These are phyloP conservation scores for Platysteira castanea DNA, from an alignment of 2,113 vertebrate species.

Conservation along the genomic window DNA sequence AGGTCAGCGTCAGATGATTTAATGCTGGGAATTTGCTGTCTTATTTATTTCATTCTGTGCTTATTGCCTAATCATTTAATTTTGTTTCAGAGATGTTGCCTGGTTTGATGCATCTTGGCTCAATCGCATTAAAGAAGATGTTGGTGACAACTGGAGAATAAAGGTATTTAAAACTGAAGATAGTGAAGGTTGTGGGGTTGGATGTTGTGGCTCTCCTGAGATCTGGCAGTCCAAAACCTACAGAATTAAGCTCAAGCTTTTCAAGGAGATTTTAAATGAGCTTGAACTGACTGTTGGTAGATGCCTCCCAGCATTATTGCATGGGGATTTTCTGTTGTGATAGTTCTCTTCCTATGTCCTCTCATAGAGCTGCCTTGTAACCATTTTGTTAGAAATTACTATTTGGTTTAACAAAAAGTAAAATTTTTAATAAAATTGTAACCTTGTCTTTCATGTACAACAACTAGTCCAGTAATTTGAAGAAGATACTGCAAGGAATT, in stretches of 20 bases:
- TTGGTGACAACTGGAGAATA: slow-evolving; percentile 92
- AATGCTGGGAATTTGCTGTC: not conserved
- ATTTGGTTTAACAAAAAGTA: not conserved
- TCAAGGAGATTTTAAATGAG: not conserved
- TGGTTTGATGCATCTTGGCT: slow-evolving; percentile 92
- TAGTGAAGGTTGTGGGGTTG: not conserved
- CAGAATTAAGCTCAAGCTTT: not conserved
- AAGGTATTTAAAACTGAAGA: slow-evolving; percentile 79
- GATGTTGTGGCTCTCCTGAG: not conserved
- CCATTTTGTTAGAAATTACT: not conserved
- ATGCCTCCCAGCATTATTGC: not conserved
- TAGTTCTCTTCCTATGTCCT: not conserved
- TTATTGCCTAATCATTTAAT: not conserved
- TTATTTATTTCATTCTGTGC: not conserved
- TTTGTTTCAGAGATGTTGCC: slow-evolving; percentile 82
- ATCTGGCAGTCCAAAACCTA: not conserved
- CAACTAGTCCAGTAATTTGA: slow-evolving; percentile 90
- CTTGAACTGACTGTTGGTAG: not conserved
- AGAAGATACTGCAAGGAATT: slow-evolving; percentile 96
- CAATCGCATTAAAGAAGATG: slow-evolving; percentile 89
- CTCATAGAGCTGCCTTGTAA: not conserved
- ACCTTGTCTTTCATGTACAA: slow-evolving; percentile 20
- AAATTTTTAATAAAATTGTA: not conserved
- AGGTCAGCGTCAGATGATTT: not conserved
- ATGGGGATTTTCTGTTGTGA: not conserved